These are phyloP conservation scores for Rhimphoctona megacephalus DNA, from an alignment of 2,888 invertebrate genomes.

Conservation along the genomic window DNA sequence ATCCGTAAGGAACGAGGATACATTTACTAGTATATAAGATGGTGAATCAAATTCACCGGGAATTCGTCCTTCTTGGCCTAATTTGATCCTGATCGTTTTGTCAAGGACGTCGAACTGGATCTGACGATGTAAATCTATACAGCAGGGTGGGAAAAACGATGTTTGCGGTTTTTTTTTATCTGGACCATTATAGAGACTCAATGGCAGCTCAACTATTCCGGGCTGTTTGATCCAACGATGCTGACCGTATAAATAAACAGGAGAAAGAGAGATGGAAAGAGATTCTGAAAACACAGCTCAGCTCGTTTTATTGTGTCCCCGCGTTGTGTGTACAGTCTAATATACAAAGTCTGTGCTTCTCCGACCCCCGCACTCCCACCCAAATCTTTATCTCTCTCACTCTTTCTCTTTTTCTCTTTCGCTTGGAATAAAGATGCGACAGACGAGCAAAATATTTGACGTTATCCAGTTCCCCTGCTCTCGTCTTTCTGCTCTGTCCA, in stretches of 20 bases:
- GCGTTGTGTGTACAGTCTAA: conserved; percentile 12
- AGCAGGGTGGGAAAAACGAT: not conserved
- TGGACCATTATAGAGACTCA: not conserved
- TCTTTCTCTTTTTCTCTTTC: not conserved
- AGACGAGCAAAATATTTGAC: conserved; percentile 50
- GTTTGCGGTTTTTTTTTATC: not conserved
- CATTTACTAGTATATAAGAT: not conserved
- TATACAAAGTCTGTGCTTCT: conserved; percentile 1
- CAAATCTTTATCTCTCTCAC: not conserved
- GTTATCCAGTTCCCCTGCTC: conserved; percentile 10
- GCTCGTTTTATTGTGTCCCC: conserved; percentile 17
- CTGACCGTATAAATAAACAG: conserved; percentile 22
- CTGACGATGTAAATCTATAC: not conserved
- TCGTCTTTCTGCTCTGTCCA: conserved; percentile 9
- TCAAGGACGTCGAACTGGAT: not conserved
- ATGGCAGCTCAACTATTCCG: conserved; percentile 1
- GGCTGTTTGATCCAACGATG: conserved; percentile 17
- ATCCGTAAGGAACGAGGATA: not conserved
- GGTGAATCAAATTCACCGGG: not conserved
- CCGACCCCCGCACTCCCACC: not conserved
- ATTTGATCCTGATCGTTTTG: not conserved
- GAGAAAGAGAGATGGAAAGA: conserved; percentile 5
- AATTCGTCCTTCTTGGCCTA: not conserved
- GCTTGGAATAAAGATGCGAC: conserved; percentile 9
- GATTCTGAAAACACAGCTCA: conserved; percentile 9